phyloP scores from a whole-genome alignment of 2,113 vertebrate species.

The Otolemur garnettii region DNA sequence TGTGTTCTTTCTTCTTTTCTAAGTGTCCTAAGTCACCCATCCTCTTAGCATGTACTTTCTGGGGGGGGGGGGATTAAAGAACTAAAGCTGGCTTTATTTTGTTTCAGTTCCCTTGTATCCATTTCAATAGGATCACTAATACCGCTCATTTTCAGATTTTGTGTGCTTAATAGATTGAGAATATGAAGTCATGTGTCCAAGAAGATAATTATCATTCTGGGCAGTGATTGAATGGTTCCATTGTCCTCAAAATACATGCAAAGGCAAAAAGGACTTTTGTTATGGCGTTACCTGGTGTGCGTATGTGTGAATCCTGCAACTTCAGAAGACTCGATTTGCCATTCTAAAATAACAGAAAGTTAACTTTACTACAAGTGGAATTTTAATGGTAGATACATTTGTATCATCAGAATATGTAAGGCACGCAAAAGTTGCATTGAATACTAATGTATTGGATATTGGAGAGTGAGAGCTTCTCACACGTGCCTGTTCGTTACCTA shows the following conservation, averaged over 20 bases:
- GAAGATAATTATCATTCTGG: constrained; percentile 74
- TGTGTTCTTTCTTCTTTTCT: constrained; percentile 4
- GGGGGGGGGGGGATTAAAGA: constrained; percentile 60
- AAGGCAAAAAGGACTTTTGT: constrained; percentile 67
- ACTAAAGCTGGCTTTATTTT: constrained; percentile 78
- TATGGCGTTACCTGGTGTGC: constrained; percentile 57
- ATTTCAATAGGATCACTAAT: constrained; percentile 76
- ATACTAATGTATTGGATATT: not conserved
- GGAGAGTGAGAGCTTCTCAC: not conserved
- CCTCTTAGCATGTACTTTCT: constrained; percentile 71
- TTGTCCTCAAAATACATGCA: constrained; percentile 77
- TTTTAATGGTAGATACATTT: constrained; percentile 63
- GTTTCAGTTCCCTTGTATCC: constrained; percentile 77
- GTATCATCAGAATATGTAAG: constrained; percentile 75
- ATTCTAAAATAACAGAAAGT: constrained; percentile 73
- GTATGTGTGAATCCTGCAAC: constrained; percentile 57
- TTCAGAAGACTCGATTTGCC: constrained; percentile 59
- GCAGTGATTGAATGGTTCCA: constrained; percentile 79
- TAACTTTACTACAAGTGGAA: constrained; percentile 55
- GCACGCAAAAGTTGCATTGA: constrained; percentile 47
- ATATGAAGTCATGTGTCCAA: constrained; percentile 80
- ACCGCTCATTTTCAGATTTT: constrained; percentile 80
- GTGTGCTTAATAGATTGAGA: constrained; percentile 78
- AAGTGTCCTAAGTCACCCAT: constrained; percentile 50
- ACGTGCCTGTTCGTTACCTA: not conserved